Conservation (phyloP, 1,140 invertebrate genomes). For the Carcinoscorpius rotundicauda region DNA sequence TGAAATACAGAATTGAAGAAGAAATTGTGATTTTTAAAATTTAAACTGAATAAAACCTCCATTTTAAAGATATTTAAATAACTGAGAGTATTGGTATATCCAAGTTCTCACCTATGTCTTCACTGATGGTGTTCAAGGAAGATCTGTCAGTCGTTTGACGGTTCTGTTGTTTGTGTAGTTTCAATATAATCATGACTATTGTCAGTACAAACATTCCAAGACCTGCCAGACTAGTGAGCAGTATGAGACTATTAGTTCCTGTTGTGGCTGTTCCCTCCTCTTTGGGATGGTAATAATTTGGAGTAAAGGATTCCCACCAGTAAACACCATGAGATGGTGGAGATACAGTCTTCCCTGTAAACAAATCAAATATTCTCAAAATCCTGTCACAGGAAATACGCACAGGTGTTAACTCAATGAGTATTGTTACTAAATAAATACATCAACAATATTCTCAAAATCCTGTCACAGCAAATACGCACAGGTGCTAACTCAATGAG, state of each 20-base stretch:
- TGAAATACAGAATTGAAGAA: too few species aligned
- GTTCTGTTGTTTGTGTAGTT: conserved; percentile 15
- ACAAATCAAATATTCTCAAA: too few species aligned
- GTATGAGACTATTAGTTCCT: conserved; percentile 20
- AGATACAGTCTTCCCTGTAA: background rate
- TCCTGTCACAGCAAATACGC: too few species aligned
- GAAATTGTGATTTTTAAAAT: too few species aligned
- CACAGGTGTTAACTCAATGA: too few species aligned
- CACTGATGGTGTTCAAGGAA: conserved; percentile 17
- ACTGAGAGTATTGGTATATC: too few species aligned
- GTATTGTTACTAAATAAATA: too few species aligned
- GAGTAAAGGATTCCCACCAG: conserved; percentile 22
- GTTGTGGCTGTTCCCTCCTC: background rate
- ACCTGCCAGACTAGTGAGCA: conserved; percentile 20
- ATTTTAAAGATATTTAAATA: too few species aligned
- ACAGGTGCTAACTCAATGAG: too few species aligned
- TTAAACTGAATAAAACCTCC: too few species aligned
- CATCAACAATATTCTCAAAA: too few species aligned
- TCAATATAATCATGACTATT: conserved; percentile 20
- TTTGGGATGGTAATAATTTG: conserved; percentile 19
- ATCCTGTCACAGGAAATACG: too few species aligned
- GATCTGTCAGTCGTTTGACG: conserved; percentile 14
- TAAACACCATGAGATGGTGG: conserved; percentile 11
- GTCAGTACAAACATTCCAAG: conserved; percentile 22
- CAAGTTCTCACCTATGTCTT: conserved; percentile 9